These are phyloP conservation scores for Drosophila yakuba DNA, from an alignment of 1,140 invertebrate species.

Conservation along the genomic window DNA sequence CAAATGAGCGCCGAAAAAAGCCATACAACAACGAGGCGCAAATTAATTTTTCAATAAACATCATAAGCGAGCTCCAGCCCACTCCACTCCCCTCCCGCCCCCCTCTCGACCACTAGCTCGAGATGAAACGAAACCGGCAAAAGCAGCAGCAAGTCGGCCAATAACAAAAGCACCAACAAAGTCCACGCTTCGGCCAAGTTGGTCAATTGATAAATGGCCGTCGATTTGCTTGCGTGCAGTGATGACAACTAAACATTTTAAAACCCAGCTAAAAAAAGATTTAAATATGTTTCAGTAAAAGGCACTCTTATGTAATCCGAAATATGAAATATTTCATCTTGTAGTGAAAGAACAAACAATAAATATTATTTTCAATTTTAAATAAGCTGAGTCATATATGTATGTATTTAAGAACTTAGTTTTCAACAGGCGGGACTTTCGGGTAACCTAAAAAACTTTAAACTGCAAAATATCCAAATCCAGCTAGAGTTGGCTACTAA, in stretches of 20 bases:
- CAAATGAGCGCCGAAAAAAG: constrained; percentile 68
- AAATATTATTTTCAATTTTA: neutral
- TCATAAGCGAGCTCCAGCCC: constrained; percentile 66
- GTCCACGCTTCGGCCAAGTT: constrained; percentile 53
- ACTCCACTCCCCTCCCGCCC: constrained; percentile 9
- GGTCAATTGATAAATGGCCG: constrained; percentile 77
- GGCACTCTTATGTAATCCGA: too few relatives aligned
- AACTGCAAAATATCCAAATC: neutral
- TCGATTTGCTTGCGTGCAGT: constrained; percentile 61
- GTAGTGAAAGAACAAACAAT: too few relatives aligned
- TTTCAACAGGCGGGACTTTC: too few relatives aligned
- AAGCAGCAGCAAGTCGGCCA: constrained; percentile 47
- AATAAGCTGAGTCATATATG: too few relatives aligned
- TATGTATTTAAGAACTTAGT: too few relatives aligned
- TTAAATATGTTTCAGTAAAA: neutral
- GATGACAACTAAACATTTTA: neutral
- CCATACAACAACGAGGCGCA: constrained; percentile 69
- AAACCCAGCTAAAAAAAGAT: neutral
- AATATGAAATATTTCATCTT: too few relatives aligned
- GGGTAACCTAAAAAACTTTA: neutral
- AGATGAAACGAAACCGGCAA: constrained; percentile 76
- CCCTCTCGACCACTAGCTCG: constrained; percentile 9
- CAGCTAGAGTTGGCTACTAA: neutral
- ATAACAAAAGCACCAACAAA: constrained; percentile 59
- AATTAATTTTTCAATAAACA: constrained; percentile 83